Conservation (phyloP, 2,888 invertebrate species). For the Lordiphosa fenestrarum region DNA sequence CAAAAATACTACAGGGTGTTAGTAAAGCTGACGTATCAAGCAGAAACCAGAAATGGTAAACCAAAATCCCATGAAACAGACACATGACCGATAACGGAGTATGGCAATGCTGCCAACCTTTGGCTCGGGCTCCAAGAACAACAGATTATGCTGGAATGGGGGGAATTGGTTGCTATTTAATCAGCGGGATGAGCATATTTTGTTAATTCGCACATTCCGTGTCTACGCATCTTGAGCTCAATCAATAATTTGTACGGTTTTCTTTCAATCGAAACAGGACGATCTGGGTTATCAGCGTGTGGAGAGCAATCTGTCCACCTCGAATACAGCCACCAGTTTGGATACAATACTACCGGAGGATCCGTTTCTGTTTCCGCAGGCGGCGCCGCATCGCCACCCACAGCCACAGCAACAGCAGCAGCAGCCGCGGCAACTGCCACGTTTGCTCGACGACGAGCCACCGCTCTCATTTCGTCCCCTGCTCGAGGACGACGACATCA, state of each 20-base stretch:
- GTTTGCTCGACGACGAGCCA: slow-evolving; percentile 68
- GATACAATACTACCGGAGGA: slow-evolving; percentile 81
- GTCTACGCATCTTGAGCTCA: slow-evolving; percentile 10
- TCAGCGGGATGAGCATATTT: slow-evolving; percentile 23
- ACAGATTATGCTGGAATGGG: slow-evolving; percentile 14
- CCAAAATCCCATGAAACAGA: slow-evolving; percentile 17
- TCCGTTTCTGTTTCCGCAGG: slow-evolving; percentile 76
- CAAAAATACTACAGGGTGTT: no score
- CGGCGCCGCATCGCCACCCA: slow-evolving; percentile 52
- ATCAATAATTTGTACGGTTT: slow-evolving; percentile 5
- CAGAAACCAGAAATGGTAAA: neutral
- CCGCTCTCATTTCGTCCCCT: slow-evolving; percentile 74
- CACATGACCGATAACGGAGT: slow-evolving; percentile 27
- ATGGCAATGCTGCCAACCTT: slow-evolving; percentile 23
- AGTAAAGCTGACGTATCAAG: neutral
- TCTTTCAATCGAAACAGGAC: slow-evolving; percentile 48
- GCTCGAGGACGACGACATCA: slow-evolving; percentile 58
- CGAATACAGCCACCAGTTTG: slow-evolving; percentile 84
- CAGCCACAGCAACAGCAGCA: slow-evolving; percentile 33
- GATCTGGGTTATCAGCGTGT: slow-evolving; percentile 79
- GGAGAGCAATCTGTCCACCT: slow-evolving; percentile 82
- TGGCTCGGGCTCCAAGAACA: slow-evolving; percentile 41
- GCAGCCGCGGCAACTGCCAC: slow-evolving; percentile 43
- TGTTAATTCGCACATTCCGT: slow-evolving; percentile 40
- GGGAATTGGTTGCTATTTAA: slow-evolving; percentile 29